These are phyloP conservation scores for Bathybates hornii DNA, from an alignment of 2,113 vertebrate genomes.

Conservation along the genomic window DNA sequence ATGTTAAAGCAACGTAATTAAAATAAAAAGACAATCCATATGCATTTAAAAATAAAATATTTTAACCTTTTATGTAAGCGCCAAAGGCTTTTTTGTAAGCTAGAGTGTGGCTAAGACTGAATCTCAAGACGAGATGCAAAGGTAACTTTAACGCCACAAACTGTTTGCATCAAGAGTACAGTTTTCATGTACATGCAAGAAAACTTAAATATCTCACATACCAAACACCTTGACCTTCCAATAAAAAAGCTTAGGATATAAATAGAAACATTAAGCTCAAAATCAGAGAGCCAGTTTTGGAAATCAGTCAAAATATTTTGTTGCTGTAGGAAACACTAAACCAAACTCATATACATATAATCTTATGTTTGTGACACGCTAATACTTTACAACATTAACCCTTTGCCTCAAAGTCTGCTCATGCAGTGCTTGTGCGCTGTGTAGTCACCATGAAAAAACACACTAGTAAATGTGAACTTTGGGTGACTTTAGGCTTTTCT, in stretches of 20 bases:
- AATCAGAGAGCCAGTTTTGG: background rate
- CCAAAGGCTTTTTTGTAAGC: background rate
- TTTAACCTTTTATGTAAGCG: background rate
- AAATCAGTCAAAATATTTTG: background rate
- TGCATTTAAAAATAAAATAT: background rate
- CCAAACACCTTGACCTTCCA: background rate
- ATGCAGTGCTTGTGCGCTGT: background rate
- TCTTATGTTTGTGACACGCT: background rate
- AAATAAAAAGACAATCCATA: background rate
- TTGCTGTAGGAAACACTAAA: background rate
- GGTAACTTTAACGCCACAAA: background rate
- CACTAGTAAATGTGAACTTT: background rate
- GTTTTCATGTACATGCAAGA: background rate
- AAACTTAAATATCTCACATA: background rate
- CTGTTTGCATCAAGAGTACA: background rate
- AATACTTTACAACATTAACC: background rate
- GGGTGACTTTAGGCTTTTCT: background rate
- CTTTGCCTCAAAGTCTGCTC: background rate
- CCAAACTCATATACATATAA: background rate
- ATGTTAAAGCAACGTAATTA: background rate
- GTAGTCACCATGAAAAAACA: background rate
- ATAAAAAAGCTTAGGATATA: background rate
- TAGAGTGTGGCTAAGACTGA: background rate
- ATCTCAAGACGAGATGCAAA: background rate
- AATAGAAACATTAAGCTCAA: background rate